Base-by-base conservation (phyloP, 2,113 vertebrate genomes). In the Desmodus rotundus region DNA sequence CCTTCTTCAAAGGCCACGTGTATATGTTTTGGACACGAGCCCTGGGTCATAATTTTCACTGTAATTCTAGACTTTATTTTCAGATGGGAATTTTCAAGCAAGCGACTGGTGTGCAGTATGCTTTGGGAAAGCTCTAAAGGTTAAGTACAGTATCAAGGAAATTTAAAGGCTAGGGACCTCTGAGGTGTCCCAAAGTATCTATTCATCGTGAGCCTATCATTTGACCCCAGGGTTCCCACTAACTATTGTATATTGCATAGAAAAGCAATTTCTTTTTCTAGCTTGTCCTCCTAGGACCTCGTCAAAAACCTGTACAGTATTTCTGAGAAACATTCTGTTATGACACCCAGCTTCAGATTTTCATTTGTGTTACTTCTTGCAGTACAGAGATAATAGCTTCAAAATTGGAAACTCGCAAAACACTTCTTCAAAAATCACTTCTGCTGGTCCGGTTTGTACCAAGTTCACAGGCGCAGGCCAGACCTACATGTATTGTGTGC, bases 51-150 rank as follows among this genome's bases (percentile, higher is more conserved):
- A 73, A 76, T 94, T 91, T 93, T 36, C 41, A 85, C 83, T 94
- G 15, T 89, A 93, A 95, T 88, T 91, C 41, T 56, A 95, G 26
- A 88, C 28, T 83, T 92, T 84, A 82, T 95, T 97, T 89, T 93
- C 56, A 78, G 78, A 90, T 45, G 65, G 73, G 36, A 91, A 83
- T 83, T 95, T 97, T 89, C 82, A 87, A 81, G 43, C 33, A n/a
- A 96, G 36, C 0, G 82, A 41, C 38, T 93, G 87, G 38, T 93
- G 38, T 78, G 72, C 50, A 38, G 70, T 82, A 73, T 76, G 73
- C 26, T 38, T 94, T 91, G 36, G 17, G 22, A 92, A 81, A 80
- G n/a, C 33, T 95, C 73, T 7, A 97, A 50, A 96, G 74, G 78
- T 91, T 84, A 96, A 87, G 36, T 10, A 92, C 0, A 77, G 24